Base-by-base conservation (phyloP, 2,113 vertebrate species). In the Ploceus nigricollis region DNA sequence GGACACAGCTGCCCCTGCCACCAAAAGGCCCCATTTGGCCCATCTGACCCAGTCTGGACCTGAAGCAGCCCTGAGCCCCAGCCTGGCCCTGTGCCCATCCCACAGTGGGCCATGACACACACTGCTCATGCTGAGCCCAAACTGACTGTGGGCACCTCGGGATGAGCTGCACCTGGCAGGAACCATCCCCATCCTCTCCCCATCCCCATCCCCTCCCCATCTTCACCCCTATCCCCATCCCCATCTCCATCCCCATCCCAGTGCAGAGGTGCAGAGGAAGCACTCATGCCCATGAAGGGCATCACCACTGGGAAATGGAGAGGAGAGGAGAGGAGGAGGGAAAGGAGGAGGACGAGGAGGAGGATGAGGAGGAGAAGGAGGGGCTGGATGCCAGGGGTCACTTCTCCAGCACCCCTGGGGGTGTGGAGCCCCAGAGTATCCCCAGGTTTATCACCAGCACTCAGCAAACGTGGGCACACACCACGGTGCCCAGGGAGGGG, bases 81-180 rank as follows among this genome's bases (percentile, higher is more conserved):
- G 44, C 47, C 39, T 5, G 13, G 23, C 40, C 33, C 25, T 6
- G 10, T 10, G 40, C 20, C 42, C 15, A 19, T 9, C 83, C 44
- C 33, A 3, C 25, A 9, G 44, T 0, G n/a, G 56, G 50, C 31
- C 35, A 7, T 1, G 28, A 48, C 7, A 16, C n/a, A 33, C 42
- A 0, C 9, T 7, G 27, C 56, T 18, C 39, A 6, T 20, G 5
- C 66, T 0, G 1, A 64, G 35, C 60, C 27, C 86, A 54, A 33
- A 71, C 21, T 10, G 7, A 15, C 50, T 3, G 2, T 24, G 51
- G 63, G n/a, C 35, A 35, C n/a, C 42, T 56, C 0, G 0, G 58
- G 76, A 6, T 51, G 81, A 82, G 64, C 53, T 50, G 81, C 30
- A 68, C 9, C 45, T 7, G 3, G 14, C 0, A 1, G 44, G 30